phyloP scores from a whole-genome alignment of 2,888 invertebrate genomes.

The Drosophila peninsularis region DNA sequence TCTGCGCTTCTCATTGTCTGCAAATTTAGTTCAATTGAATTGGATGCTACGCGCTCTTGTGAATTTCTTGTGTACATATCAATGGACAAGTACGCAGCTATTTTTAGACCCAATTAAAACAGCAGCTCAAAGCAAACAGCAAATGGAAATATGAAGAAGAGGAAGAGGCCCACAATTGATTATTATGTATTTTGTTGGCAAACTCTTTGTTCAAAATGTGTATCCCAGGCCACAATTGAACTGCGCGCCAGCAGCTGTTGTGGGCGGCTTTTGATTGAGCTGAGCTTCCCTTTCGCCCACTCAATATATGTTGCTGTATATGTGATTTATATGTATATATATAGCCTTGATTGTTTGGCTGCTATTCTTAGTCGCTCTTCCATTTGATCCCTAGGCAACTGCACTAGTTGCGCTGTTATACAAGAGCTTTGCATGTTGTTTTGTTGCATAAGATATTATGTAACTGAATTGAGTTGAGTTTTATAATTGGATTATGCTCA shows the following conservation, averaged over 20 bases:
- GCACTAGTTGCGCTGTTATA: slow-evolving; percentile 3
- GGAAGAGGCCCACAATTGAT: slow-evolving; percentile 62
- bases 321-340: slow-evolving; percentile 1
- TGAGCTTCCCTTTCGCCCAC: slow-evolving; percentile 6
- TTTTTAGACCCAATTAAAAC: slow-evolving; percentile 78
- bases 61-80: slow-evolving; percentile 36
- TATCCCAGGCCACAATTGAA: slow-evolving; percentile 38
- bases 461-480: background rate
- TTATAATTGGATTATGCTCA: background rate
- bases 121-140: slow-evolving; percentile 9
- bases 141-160: background rate
- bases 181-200: slow-evolving; percentile 20
- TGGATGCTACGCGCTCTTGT: slow-evolving; percentile 33
- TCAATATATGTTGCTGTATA: background rate
- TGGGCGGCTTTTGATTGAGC: slow-evolving; percentile 54
- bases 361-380: slow-evolving; percentile 32
- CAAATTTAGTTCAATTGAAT: slow-evolving; percentile 79
- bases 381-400: slow-evolving; percentile 21
- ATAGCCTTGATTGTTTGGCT: slow-evolving; percentile 33
- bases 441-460: slow-evolving; percentile 1
- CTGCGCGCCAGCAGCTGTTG: slow-evolving; percentile 25
- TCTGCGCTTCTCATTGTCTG: slow-evolving; percentile 27
- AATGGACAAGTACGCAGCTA: slow-evolving; percentile 56
- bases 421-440: background rate
- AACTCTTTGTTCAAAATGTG: slow-evolving; percentile 18